A percentile compares a stretch with the other conserved stretches of the same genome.
These are phyloP conservation scores for Turnix velox DNA, from an alignment of 2,113 vertebrate species.

Conservation along the genomic window DNA sequence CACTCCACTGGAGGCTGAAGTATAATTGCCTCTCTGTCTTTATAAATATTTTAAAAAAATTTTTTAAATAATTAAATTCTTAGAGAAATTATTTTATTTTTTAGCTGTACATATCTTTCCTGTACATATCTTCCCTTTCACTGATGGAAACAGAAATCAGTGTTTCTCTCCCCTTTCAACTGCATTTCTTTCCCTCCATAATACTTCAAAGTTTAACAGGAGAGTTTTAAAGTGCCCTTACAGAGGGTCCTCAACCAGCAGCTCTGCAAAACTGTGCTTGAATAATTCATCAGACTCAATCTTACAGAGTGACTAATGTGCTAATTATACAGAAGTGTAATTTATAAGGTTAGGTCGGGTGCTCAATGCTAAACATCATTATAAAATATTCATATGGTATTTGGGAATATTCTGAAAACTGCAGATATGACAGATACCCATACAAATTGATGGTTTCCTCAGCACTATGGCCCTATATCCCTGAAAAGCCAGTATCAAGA, in stretches of 20 bases:
- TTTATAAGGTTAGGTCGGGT: conserved; percentile 71
- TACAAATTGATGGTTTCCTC: conserved; percentile 43
- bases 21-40: not conserved
- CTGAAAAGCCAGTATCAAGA: not conserved
- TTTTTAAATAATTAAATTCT: not conserved
- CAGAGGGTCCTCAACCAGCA: conserved; percentile 23
- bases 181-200: conserved; percentile 3
- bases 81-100: not conserved
- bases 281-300: conserved; percentile 77
- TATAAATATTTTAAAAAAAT: not conserved
- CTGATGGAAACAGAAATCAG: not conserved
- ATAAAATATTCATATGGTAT: conserved; percentile 74
- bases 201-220: conserved; percentile 33
- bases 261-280: conserved; percentile 59
- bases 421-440: conserved; percentile 27
- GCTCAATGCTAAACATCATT: conserved; percentile 66
- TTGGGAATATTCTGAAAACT: conserved; percentile 49
- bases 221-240: conserved; percentile 42
- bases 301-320: conserved; percentile 75
- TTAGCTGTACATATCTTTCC: not conserved
- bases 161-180: not conserved
- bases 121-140: not conserved
- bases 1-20: not conserved
- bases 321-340: conserved; percentile 75
- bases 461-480: not conserved